Base-by-base conservation (phyloP, 2,888 invertebrate species). In the Notodonta dromedarius region DNA sequence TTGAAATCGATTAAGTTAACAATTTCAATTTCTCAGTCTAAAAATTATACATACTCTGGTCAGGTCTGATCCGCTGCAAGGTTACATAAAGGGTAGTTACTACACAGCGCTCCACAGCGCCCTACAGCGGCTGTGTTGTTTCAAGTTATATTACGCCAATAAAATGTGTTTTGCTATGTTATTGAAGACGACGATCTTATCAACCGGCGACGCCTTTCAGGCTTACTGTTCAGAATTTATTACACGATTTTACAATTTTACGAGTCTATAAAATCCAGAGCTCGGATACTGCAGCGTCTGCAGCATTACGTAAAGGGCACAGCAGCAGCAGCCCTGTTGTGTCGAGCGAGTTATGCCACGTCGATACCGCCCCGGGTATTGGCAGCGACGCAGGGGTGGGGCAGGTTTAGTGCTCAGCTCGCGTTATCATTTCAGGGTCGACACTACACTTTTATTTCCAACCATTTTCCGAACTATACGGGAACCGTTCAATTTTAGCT, bases 251-350 rank as follows among this genome's bases (percentile, higher is more conserved):
- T 1, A 11, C 4, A 16, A 50, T 50, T 50, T 16, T 50, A 50
- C 11, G 9, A 50, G 50, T 16, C 16, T 16, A 16, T 16, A 7
- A 16, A 16, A 39, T 42, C 32, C 4, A 32, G 12, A 32, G 55
- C 12, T 58, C 32, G 14, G 12, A 4, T 35, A 48, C n/a, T 56
- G 11, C 52, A 58, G 52, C 54, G 24, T 61, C n/a, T 56, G 11
- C 52, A 58, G 52, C 54, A 32, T 61, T 54, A 61, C 40, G 54
- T 61, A 57, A 55, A 32, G 50, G n/a, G 55, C 61, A 13, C 51
- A n/a, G 46, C 61, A 0, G 7, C n/a, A n/a, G 46, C 61, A 0
- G 7, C n/a, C 4, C 14, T 16, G 50, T 50, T 16, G 16, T 16
- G 12, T 13, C 32, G 32, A 35, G 12, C 32, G 32, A 35, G 52